Conservation (phyloP, 2,113 vertebrate species). For the Cynoglossus semilaevis region DNA sequence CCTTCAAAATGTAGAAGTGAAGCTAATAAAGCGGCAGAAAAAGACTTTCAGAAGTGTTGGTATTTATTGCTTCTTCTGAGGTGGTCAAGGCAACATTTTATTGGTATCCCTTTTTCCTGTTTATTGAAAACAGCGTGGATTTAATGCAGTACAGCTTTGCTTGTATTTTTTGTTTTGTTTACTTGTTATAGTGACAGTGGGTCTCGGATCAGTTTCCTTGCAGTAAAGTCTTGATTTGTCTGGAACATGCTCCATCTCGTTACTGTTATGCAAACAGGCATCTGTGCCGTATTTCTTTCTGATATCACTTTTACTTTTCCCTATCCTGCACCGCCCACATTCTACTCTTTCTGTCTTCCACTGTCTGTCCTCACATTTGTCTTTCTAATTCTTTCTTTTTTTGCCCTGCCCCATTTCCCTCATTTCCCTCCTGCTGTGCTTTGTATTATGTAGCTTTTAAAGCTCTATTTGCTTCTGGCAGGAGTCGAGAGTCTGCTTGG, state of each 20-base stretch:
- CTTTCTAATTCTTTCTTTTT: not conserved
- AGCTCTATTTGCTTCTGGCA: constrained; percentile 44
- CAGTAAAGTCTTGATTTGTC: constrained; percentile 37
- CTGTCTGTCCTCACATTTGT: not conserved
- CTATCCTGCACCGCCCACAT: constrained; percentile 14
- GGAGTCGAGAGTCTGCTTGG: constrained; percentile 24
- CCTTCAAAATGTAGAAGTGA: not conserved
- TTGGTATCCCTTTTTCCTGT: constrained; percentile 23
- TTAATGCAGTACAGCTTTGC: constrained; percentile 37
- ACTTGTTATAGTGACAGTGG: constrained; percentile 18
- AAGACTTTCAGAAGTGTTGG: not conserved
- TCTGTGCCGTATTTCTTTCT: constrained; percentile 32
- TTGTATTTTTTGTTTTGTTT: not conserved
- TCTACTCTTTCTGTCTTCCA: constrained; percentile 13
- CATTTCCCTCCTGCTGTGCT: constrained; percentile 2
- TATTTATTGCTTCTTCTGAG: constrained; percentile 14
- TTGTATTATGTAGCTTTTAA: constrained; percentile 36
- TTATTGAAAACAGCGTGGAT: constrained; percentile 14
- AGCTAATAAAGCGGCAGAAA: not conserved
- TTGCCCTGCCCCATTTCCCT: not conserved
- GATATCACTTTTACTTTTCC: constrained; percentile 14
- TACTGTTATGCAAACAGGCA: not conserved
- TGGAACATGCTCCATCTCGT: constrained; percentile 25
- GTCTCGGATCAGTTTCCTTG: constrained; percentile 22
- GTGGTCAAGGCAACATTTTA: constrained; percentile 24